These are phyloP conservation scores for Micrasema longulum DNA, from an alignment of 1,140 invertebrate genomes.

Conservation along the genomic window DNA sequence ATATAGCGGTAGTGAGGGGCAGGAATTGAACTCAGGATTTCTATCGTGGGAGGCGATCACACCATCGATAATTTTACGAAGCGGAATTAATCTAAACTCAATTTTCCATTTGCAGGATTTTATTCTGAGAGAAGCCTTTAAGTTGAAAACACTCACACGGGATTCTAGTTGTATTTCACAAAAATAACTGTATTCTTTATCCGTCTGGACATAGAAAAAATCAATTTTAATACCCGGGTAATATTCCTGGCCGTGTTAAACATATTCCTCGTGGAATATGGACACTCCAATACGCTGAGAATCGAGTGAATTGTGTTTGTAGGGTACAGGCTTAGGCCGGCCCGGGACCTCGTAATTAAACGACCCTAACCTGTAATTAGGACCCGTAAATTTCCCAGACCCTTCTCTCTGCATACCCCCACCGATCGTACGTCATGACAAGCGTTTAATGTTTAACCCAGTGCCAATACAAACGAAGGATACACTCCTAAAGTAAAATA, in stretches of 20 bases:
- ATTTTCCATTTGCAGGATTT: no score
- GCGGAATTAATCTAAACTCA: no score
- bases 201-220: no score
- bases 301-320: background rate
- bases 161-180: no score
- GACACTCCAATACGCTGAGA: background rate
- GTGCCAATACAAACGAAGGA: constrained; percentile 1
- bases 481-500: background rate
- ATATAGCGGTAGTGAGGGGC: no score
- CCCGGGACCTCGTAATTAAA: constrained; percentile 63
- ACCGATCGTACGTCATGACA: constrained; percentile 41
- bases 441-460: constrained; percentile 4
- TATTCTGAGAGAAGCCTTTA: no score
- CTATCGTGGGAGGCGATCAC: no score
- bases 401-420: constrained; percentile 42
- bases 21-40: no score
- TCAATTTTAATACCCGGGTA: background rate
- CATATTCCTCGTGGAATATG: constrained; percentile 5
- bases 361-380: constrained; percentile 67
- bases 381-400: constrained; percentile 69
- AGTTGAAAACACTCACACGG: no score
- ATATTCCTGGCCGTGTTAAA: background rate
- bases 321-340: constrained; percentile 55
- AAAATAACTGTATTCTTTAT: no score
- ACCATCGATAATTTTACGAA: no score